Evolutionary conservation across 1,140 invertebrate species (phyloP), one percentile per base, ranked within the genome.

Genomic region (Achroia grisella): DNA sequence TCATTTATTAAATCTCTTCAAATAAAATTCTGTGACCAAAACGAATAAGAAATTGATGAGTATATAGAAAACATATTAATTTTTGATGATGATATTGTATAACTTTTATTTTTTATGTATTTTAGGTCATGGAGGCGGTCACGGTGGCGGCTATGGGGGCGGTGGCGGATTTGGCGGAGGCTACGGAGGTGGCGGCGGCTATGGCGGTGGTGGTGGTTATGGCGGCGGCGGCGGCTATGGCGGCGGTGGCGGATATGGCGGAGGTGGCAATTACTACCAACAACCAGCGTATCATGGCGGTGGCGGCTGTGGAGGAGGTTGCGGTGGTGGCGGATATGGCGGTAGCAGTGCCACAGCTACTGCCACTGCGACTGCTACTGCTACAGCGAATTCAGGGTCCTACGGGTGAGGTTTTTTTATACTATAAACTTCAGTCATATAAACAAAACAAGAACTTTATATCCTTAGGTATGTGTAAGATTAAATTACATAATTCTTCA

Each of bases 141-240:
- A 56, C 4, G 62, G 58, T 1, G 53, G 55, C 11, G 17, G 36
- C 36, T 31, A 17, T 14, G 44, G 36, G 4, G 12, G 27, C 17
- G 39, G 35, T 9, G 41, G 48, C 10, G 41, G 34, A 9, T 32
- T 11, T 12, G 39, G 37, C 0, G 30, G 34, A 17, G 58, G 47
- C 34, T 34, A 36, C 32, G 39, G 33, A 1, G 42, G 34, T 13
- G 48, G 51, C n/a, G 41, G 27, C 15, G 45, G 45, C 9, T 42
- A 23, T 6, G 17, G 17, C 15, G 34, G 42, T 6, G 42, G 41
- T 1, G 39, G 37, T 9, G 39, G 39, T 9, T 31, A 31, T 1
- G 55, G 57, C 9, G 44, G 35, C n/a, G 68, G 62, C 2, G 60
- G 60, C 0, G 63, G 62, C 5, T 35, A 35, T 9, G 46, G 46